phyloP scores from a whole-genome alignment of 30 jellyfish, hydroid and myxozoan species.

The Nemopilema nomurai region DNA sequence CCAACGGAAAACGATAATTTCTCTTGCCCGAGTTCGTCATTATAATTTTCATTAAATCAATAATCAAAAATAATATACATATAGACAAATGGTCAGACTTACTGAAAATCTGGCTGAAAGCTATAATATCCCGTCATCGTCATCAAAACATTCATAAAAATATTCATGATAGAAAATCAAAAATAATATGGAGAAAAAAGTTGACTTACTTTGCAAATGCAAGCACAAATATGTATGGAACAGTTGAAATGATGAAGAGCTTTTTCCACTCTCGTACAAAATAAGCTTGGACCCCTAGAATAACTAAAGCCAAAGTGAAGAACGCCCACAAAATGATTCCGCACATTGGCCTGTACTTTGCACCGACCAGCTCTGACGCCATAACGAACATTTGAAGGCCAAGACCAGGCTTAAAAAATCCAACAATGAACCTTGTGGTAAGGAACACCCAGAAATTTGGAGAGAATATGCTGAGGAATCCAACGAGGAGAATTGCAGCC shows the following conservation, averaged over 20 bases:
- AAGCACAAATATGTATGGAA: constrained; percentile 43
- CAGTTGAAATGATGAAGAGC: constrained; percentile 31
- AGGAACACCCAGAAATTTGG: constrained; percentile 15
- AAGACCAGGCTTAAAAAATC: constrained; percentile 72
- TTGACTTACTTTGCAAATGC: constrained; percentile 22
- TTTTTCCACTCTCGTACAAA: constrained; percentile 60
- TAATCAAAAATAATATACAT: too few species aligned
- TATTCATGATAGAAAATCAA: not conserved
- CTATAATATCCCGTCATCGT: not conserved
- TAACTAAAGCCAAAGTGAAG: constrained; percentile 19
- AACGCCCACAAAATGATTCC: constrained; percentile 31
- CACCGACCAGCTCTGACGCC: constrained; percentile 48
- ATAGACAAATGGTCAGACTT: too few species aligned
- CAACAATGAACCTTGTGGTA: constrained; percentile 33
- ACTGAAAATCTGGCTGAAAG: not conserved
- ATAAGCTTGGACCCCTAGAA: constrained; percentile 57
- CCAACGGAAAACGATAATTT: too few species aligned
- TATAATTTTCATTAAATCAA: too few species aligned
- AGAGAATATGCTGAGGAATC: constrained; percentile 51
- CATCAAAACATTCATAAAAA: too few species aligned
- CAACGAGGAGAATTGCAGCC: constrained; percentile 6
- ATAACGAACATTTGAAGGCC: constrained; percentile 43
- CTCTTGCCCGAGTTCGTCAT: too few species aligned
- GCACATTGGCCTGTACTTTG: constrained; percentile 60
- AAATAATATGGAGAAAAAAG: not conserved